These are phyloP conservation scores for Lithophane socia DNA, from an alignment of 2,888 invertebrate genomes.

Conservation along the genomic window DNA sequence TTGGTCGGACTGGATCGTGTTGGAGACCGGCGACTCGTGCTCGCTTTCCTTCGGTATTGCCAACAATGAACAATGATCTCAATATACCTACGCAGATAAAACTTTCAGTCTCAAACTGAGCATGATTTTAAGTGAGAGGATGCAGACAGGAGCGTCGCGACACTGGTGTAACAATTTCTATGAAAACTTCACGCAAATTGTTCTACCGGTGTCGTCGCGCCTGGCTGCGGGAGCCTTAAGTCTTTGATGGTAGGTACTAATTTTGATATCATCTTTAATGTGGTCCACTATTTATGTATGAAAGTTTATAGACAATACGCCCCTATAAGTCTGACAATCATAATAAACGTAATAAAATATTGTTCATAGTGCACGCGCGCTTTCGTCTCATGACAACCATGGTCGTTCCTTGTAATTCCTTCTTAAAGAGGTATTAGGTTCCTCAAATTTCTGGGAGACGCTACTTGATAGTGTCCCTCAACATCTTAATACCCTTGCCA, in stretches of 20 bases:
- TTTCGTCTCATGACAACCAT: neutral
- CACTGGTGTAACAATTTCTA: too few relatives aligned
- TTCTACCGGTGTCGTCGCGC: too few relatives aligned
- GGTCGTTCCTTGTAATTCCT: neutral
- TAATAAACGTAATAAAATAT: constrained; percentile 22
- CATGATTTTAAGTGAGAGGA: too few relatives aligned
- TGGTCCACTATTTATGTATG: neutral
- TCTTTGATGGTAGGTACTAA: constrained; percentile 3
- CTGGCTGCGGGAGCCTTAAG: too few relatives aligned
- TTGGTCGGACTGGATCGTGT: too few relatives aligned
- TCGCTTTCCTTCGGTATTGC: too few relatives aligned
- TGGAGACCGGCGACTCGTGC: too few relatives aligned
- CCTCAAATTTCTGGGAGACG: neutral
- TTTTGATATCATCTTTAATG: constrained; percentile 1
- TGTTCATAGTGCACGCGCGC: neutral
- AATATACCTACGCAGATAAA: neutral
- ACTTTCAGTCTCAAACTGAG: constrained; percentile 1
- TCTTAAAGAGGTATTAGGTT: neutral
- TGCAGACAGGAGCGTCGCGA: too few relatives aligned
- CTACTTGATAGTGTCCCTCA: neutral
- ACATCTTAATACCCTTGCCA: constrained; percentile 7
- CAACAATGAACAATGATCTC: too few relatives aligned
- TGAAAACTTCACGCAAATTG: too few relatives aligned
- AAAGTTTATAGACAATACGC: constrained; percentile 5
- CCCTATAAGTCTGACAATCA: constrained; percentile 5